A percentile compares a stretch with the other conserved stretches of the same genome.
Evolutionary conservation across 2,888 invertebrate genomes (phyloP).

Genomic region (Oscheius sp.): DNA sequence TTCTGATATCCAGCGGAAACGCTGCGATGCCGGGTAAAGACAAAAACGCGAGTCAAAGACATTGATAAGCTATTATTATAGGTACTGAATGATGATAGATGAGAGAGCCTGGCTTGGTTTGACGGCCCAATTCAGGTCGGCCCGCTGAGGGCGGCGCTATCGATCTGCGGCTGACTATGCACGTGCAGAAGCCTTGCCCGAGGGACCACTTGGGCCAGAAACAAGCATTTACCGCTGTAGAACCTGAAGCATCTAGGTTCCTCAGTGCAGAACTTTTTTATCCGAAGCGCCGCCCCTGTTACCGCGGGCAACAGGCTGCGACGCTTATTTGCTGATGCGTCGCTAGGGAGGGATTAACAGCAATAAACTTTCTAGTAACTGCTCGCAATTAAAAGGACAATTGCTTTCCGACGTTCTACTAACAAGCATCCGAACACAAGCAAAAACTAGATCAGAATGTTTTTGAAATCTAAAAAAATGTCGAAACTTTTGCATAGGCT

Average conservation of each 20-base stretch:
- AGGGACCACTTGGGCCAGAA: conserved; percentile 30
- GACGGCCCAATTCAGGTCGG: conserved; percentile 32
- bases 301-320: conserved; percentile 4
- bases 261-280: background rate
- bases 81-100: conserved; percentile 25
- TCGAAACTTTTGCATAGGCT: too few relatives aligned
- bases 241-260: background rate
- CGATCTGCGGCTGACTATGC: conserved; percentile 28
- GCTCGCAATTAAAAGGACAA: background rate
- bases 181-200: conserved; percentile 30
- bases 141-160: conserved; percentile 29
- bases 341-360: conserved; percentile 2
- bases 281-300: background rate
- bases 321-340: conserved; percentile 16
- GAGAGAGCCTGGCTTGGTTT: conserved; percentile 20
- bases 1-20: background rate
- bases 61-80: background rate
- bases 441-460: too few relatives aligned
- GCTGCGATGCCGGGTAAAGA: too few relatives aligned
- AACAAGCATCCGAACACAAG: too few relatives aligned
- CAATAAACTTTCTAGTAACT: background rate
- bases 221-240: conserved; percentile 22
- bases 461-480: too few relatives aligned
- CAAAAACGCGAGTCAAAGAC: too few relatives aligned
- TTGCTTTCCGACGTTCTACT: background rate